Conservation (phyloP, 2,113 vertebrate species). For the Rana temporaria region DNA sequence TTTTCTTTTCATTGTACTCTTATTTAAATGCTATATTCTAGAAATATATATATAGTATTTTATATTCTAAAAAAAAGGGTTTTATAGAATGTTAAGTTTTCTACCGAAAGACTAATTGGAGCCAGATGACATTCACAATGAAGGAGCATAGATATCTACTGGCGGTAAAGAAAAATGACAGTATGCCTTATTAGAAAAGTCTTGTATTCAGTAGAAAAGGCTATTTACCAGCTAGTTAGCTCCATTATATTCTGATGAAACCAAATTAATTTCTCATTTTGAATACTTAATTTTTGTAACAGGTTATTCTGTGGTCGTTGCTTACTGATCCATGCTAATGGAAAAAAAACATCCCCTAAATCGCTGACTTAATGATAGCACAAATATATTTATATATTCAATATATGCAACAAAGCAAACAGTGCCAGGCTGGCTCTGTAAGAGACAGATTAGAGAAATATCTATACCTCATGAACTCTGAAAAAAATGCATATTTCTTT, state of each 20-base stretch:
- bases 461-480: no score
- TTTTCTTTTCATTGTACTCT: conserved; percentile 7
- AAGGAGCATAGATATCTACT: conserved; percentile 15
- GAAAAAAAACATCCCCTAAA: conserved; percentile 48
- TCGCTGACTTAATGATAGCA: conserved; percentile 1
- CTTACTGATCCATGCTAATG: conserved; percentile 42
- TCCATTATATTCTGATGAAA: conserved; percentile 32
- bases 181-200: conserved; percentile 46
- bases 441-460: no score
- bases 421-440: no score
- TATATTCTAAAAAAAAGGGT: conserved; percentile 2
- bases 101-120: conserved; percentile 39
- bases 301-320: conserved; percentile 21
- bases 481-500: no score
- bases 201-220: conserved; percentile 27
- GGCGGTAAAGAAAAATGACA: conserved; percentile 35
- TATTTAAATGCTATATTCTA: conserved; percentile 8
- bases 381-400: no score
- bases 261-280: conserved; percentile 49
- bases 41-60: background rate
- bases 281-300: conserved; percentile 46
- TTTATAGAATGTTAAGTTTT: conserved; percentile 15
- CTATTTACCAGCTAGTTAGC: conserved; percentile 54
- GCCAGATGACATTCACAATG: conserved; percentile 40
- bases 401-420: no score